These are phyloP conservation scores for Onychomys leucogaster DNA, from an alignment of 2,797 vertebrate species.

Conservation along the genomic window DNA sequence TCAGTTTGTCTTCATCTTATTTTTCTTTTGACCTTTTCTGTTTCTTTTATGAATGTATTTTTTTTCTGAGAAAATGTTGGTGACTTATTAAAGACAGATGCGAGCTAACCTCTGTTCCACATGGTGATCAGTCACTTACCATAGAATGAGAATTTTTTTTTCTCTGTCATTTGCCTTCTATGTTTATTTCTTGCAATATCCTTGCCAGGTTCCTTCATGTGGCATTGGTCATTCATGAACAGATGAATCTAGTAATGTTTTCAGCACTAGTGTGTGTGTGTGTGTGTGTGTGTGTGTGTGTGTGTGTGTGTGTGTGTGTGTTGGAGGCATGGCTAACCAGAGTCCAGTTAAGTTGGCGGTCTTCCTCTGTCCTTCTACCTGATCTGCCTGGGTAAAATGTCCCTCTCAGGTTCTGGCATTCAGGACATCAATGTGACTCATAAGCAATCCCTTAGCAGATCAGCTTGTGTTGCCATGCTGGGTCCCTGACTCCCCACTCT, in stretches of 20 bases:
- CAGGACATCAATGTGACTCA: not conserved
- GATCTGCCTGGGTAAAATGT: not conserved
- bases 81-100: not conserved
- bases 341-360: not conserved
- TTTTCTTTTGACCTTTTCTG: conserved; percentile 29
- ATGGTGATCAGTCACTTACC: not conserved
- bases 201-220: not conserved
- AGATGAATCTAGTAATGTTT: not conserved
- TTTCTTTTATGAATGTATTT: not conserved
- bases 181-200: not conserved
- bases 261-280: not conserved
- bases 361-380: not conserved
- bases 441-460: not conserved
- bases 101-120: not conserved
- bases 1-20: not conserved
- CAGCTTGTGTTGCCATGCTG: not conserved
- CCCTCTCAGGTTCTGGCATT: not conserved
- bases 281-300: not conserved
- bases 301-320: not conserved
- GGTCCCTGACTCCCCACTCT: not conserved
- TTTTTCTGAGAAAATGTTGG: not conserved
- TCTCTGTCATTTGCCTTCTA: not conserved
- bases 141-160: not conserved
- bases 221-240: not conserved
- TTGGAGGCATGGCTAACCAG: accelerated